Evolutionary conservation across 2,797 vertebrate genomes (phyloP).

Genomic region (Ctenochaetus hawaiiensis): DNA sequence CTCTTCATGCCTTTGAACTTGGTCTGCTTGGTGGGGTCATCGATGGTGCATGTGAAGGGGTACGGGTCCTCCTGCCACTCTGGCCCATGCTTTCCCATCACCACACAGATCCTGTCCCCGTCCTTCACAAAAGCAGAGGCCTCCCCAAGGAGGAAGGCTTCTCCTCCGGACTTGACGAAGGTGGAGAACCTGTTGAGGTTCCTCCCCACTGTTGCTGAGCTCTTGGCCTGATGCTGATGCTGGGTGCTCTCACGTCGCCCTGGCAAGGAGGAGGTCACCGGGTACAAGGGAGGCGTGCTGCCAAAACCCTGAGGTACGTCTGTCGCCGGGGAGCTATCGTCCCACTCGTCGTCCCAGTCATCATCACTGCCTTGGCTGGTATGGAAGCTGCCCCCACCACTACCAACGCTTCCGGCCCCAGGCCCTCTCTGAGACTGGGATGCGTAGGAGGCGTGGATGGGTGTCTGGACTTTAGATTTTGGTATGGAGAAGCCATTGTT

Average conservation of each 20-base stretch:
- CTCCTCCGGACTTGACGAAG: constrained; percentile 95
- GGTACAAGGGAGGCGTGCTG: constrained; percentile 66
- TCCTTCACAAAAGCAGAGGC: constrained; percentile 92
- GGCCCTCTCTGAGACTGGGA: constrained; percentile 55
- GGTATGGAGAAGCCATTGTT: constrained; percentile 72
- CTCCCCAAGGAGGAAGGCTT: constrained; percentile 95
- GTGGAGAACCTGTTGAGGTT: constrained; percentile 97
- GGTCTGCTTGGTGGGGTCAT: constrained; percentile 98
- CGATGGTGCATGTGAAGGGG: constrained; percentile 93
- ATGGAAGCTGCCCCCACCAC: constrained; percentile 80
- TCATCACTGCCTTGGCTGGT: constrained; percentile 89
- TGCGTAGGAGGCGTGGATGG: constrained; percentile 59
- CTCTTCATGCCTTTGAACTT: constrained; percentile 99
- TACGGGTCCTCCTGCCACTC: constrained; percentile 96
- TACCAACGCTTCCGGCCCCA: constrained; percentile 55
- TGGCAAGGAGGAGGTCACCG: constrained; percentile 78
- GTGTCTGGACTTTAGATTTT: constrained; percentile 66
- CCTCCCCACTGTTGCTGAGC: constrained; percentile 92
- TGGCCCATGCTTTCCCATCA: constrained; percentile 89
- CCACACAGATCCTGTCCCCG: constrained; percentile 92
- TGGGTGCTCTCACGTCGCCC: constrained; percentile 77
- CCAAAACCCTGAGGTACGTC: constrained; percentile 78
- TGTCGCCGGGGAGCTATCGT: constrained; percentile 86
- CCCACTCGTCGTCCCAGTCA: constrained; percentile 94
- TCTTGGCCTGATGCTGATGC: constrained; percentile 87